A percentile compares a stretch with the other conserved stretches of the same genome.
These are phyloP conservation scores for Orthosia gothica DNA, from an alignment of 2,888 invertebrate genomes.

Conservation along the genomic window DNA sequence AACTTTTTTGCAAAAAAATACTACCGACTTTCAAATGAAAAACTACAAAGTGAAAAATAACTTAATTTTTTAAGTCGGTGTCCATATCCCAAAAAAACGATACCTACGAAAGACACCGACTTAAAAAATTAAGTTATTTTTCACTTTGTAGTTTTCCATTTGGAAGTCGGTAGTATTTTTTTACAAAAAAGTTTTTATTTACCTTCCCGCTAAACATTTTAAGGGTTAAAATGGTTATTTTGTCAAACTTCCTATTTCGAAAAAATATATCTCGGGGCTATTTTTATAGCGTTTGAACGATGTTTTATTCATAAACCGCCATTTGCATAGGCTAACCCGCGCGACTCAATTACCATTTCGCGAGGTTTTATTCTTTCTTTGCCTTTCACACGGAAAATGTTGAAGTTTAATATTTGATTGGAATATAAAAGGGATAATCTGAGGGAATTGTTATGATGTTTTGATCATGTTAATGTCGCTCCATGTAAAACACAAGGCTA, in stretches of 20 bases:
- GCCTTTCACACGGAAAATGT: slow-evolving; percentile 24
- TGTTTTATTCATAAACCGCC: slow-evolving; percentile 54
- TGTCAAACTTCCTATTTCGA: neutral
- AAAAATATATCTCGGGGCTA: slow-evolving; percentile 12
- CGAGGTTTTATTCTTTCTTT: slow-evolving; percentile 28
- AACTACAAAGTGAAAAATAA: no score
- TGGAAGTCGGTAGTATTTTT: no score
- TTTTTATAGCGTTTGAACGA: slow-evolving; percentile 24
- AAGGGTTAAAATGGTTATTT: neutral
- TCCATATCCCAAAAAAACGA: no score
- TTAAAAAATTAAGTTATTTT: no score
- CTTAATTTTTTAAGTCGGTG: no score
- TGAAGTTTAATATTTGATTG: slow-evolving; percentile 34
- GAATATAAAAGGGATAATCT: slow-evolving; percentile 5
- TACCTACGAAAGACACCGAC: no score
- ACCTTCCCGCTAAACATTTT: neutral
- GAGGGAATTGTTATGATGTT: neutral
- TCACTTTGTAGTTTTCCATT: no score
- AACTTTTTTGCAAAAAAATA: no score
- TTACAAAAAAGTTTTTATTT: no score
- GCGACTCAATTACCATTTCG: slow-evolving; percentile 36
- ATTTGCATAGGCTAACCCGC: slow-evolving; percentile 51
- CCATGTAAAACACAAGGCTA: no score
- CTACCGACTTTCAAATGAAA: no score
- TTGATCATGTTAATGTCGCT: neutral